These are phyloP conservation scores for Bergia sp. DNA, from an alignment of 92 coral and sea anemone species.

Conservation along the genomic window DNA sequence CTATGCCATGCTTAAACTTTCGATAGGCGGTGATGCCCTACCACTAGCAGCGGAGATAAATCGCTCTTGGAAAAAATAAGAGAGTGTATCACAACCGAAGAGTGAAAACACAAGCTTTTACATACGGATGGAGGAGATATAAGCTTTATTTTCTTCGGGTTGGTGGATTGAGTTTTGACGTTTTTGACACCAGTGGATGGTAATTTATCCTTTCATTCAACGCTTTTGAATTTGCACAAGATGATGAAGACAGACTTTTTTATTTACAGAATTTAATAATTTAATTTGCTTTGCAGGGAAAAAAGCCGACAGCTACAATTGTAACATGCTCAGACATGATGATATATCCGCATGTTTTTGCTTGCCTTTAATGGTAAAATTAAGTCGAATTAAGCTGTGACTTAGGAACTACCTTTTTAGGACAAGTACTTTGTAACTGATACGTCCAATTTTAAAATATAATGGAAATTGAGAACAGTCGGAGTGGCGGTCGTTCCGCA, in stretches of 20 bases:
- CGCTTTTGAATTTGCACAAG: neutral
- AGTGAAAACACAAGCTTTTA: neutral
- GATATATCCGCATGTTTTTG: neutral
- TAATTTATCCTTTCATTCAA: neutral
- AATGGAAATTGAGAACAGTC: constrained; percentile 4
- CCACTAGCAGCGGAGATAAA: neutral
- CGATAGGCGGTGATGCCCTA: neutral
- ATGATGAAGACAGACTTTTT: neutral
- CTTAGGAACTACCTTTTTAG: neutral
- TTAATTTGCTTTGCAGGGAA: neutral
- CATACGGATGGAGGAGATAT: neutral
- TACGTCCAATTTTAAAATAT: neutral
- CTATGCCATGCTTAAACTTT: neutral
- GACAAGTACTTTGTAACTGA: neutral
- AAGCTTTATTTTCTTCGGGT: neutral
- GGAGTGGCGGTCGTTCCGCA: constrained; percentile 13
- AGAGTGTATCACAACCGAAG: neutral
- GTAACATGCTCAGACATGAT: neutral
- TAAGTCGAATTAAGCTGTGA: neutral
- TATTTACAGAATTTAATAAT: neutral
- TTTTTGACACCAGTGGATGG: neutral
- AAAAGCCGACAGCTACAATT: neutral
- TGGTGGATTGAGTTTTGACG: neutral
- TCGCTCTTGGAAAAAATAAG: neutral
- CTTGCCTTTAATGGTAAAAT: constrained; percentile 9